A percentile compares a stretch with the other conserved stretches of the same genome.
Conservation (phyloP, 2,888 invertebrate genomes). For the Calameuta idolon region DNA sequence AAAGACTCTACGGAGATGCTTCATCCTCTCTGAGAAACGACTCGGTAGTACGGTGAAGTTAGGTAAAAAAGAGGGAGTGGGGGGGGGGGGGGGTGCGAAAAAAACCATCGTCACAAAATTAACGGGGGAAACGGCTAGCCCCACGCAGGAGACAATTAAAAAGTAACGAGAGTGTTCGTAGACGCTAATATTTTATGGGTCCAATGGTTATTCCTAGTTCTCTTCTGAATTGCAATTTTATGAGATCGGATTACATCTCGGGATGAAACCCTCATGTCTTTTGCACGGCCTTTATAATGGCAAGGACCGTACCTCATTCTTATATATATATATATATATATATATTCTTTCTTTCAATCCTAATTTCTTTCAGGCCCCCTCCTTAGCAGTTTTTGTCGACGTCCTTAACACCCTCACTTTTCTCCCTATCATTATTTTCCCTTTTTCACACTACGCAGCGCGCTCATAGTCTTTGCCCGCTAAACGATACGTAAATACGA, state of each 20-base stretch:
- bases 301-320: conserved; percentile 4
- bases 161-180: conserved; percentile 29
- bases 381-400: neutral
- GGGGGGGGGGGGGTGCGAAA: neutral
- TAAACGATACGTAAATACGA: neutral
- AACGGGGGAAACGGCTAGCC: neutral
- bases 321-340: neutral
- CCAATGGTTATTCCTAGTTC: conserved; percentile 19
- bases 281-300: neutral
- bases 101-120: neutral
- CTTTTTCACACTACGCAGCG: neutral
- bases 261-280: neutral
- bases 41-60: neutral
- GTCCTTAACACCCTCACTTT: neutral
- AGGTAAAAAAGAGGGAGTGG: neutral
- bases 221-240: conserved; percentile 36
- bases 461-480: neutral
- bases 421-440: neutral
- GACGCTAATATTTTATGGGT: conserved; percentile 34
- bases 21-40: neutral
- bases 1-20: neutral
- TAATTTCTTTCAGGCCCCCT: neutral
- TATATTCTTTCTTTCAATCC: neutral
- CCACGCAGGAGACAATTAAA: conserved; percentile 17
- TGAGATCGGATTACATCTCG: conserved; percentile 33